Conservation (phyloP, 2,888 invertebrate species). For the Zeuzera pyrina region DNA sequence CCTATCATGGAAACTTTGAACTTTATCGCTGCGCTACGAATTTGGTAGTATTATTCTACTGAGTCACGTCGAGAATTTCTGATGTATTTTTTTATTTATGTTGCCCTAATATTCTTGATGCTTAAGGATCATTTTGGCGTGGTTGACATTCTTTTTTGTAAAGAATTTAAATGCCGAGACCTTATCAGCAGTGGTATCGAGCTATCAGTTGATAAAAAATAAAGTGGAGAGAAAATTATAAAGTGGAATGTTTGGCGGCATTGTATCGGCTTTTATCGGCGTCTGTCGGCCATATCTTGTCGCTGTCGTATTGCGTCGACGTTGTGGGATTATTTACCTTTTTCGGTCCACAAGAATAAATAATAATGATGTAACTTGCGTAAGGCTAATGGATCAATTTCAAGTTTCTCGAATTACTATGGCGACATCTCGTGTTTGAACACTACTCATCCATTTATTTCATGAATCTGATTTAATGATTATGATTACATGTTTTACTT, state of each 20-base stretch:
- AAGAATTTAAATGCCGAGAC: not conserved
- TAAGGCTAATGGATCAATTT: no score
- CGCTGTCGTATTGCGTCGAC: constrained; percentile 6
- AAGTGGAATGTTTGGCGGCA: constrained; percentile 35
- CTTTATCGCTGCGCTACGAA: constrained; percentile 33
- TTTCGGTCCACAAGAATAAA: no score
- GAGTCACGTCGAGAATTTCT: constrained; percentile 53
- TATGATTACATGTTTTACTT: no score
- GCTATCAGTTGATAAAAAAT: constrained; percentile 40
- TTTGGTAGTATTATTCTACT: constrained; percentile 42
- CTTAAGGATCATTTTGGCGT: constrained; percentile 69
- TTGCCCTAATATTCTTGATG: constrained; percentile 53
- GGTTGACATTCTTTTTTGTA: constrained; percentile 25
- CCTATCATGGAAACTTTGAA: constrained; percentile 29
- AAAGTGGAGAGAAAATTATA: constrained; percentile 40
- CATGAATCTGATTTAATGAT: no score
- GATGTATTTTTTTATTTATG: constrained; percentile 51
- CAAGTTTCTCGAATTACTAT: no score
- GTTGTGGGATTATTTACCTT: constrained; percentile 15
- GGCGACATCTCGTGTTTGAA: no score
- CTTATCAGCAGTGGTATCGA: no score
- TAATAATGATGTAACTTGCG: no score
- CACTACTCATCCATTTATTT: no score
- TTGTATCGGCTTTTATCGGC: constrained; percentile 34
- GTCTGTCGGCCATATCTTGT: constrained; percentile 13